phyloP scores from a whole-genome alignment of 2,888 invertebrate genomes.

The Drosophila mercatorum region DNA sequence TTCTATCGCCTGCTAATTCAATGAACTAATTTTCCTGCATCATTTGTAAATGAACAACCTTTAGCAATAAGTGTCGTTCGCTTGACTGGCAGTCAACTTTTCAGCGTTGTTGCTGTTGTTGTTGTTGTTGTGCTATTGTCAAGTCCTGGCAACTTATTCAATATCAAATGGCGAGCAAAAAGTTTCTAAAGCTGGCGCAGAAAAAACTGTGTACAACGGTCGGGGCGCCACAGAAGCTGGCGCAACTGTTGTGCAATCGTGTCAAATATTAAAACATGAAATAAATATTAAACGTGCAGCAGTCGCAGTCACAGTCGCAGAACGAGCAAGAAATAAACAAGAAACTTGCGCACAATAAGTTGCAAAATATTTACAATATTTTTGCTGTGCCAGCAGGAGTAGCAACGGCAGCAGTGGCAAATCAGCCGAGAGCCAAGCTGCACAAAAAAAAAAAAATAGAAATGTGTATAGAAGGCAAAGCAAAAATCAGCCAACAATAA shows the following conservation, averaged over 20 bases:
- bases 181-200: slow-evolving; percentile 39
- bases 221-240: slow-evolving; percentile 24
- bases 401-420: slow-evolving; percentile 11
- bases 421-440: slow-evolving; percentile 16
- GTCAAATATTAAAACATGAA: slow-evolving; percentile 81
- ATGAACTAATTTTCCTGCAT: slow-evolving; percentile 5
- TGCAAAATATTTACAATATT: slow-evolving; percentile 65
- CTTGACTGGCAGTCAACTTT: slow-evolving; percentile 34
- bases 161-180: slow-evolving; percentile 56
- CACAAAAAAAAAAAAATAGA: slow-evolving; percentile 3
- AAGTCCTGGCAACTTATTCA: slow-evolving; percentile 58
- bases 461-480: slow-evolving; percentile 8
- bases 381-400: slow-evolving; percentile 41
- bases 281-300: slow-evolving; percentile 75
- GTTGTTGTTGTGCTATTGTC: background rate
- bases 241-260: slow-evolving; percentile 72
- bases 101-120: background rate
- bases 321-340: slow-evolving; percentile 33
- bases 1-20: slow-evolving; percentile 5
- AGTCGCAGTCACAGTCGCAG: slow-evolving; percentile 21
- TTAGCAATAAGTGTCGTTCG: slow-evolving; percentile 45
- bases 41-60: slow-evolving; percentile 13
- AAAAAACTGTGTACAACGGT: slow-evolving; percentile 31
- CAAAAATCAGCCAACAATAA: slow-evolving; percentile 14
- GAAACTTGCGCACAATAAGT: slow-evolving; percentile 67